Evolutionary conservation across 2,797 vertebrate genomes (phyloP), one percentile per base, ranked within the genome.

Genomic region (Paramormyrops hopkinsi): DNA sequence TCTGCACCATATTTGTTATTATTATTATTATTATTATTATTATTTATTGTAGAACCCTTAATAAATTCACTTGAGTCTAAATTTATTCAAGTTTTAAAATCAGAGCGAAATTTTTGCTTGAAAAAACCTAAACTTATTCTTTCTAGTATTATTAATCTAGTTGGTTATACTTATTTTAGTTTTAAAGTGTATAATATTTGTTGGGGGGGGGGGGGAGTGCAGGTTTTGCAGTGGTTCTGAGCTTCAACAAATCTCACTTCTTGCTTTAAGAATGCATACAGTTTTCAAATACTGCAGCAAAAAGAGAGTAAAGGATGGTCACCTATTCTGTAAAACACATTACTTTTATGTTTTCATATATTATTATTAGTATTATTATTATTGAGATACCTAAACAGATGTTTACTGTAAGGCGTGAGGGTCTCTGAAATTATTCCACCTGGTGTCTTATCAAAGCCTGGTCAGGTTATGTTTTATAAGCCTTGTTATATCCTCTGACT

Each of bases 401-500:
- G 85, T 89, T 89, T 89, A 88, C 85, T 82, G 44, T 79, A 86
- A 88, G 65, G 86, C 51, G 79, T 86, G 86, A 89, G 59, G 90
- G 89, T 51, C 44, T 87, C 69, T 87, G 62, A 88, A 90, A 88
- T 48, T 82, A 84, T 65, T 86, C 89, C 88, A 90, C 83, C 89
- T 89, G 56, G 84, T 91, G 54, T 92, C 88, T 48, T 90, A 89
- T 84, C 86, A 88, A 90, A 88, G 79, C 88, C 82, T 88, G 90
- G 89, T 89, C 91, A 91, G 89, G 89, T 90, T 91, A 89, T 86
- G 33, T 88, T 92, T 91, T 92, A 84, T 90, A 90, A 91, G 89
- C 89, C 91, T 90, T 91, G 89, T 89, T 82, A 89, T 89, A 92
- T 90, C 83, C 88, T 91, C 90, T 69, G 90, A 88, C 76, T 90